Evolutionary conservation across 1,140 invertebrate species (phyloP).

Genomic region (Camponotus vicinus): DNA sequence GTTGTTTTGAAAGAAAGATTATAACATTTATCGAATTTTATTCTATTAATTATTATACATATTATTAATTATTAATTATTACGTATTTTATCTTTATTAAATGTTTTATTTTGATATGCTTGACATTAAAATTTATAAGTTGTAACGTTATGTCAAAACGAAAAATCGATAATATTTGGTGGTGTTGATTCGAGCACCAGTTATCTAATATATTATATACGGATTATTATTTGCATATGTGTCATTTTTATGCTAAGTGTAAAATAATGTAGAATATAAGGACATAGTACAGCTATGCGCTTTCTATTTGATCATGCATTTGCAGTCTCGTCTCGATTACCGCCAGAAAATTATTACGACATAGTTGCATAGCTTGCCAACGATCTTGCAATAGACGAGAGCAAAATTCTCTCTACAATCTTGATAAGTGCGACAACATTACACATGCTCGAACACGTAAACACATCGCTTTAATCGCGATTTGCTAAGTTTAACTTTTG

Average conservation of each 20-base stretch:
- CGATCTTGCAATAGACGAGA: constrained; percentile 71
- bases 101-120: background rate
- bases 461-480: constrained; percentile 22
- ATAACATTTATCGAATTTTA: background rate
- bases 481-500: constrained; percentile 14
- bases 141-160: background rate
- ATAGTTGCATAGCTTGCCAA: constrained; percentile 34
- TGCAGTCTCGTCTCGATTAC: constrained; percentile 71
- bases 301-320: constrained; percentile 69
- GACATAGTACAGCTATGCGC: constrained; percentile 61
- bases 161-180: background rate
- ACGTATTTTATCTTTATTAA: background rate
- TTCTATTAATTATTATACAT: background rate
- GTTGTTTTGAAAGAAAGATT: background rate
- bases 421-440: constrained; percentile 1
- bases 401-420: constrained; percentile 54
- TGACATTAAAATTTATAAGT: background rate
- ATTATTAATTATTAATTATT: background rate
- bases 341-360: constrained; percentile 72
- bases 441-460: background rate
- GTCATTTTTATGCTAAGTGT: constrained; percentile 13
- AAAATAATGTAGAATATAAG: constrained; percentile 67
- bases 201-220: background rate
- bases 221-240: background rate
- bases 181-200: background rate